Evolutionary conservation across 2,113 vertebrate species (phyloP).

Genomic region (Numenius arquata): DNA sequence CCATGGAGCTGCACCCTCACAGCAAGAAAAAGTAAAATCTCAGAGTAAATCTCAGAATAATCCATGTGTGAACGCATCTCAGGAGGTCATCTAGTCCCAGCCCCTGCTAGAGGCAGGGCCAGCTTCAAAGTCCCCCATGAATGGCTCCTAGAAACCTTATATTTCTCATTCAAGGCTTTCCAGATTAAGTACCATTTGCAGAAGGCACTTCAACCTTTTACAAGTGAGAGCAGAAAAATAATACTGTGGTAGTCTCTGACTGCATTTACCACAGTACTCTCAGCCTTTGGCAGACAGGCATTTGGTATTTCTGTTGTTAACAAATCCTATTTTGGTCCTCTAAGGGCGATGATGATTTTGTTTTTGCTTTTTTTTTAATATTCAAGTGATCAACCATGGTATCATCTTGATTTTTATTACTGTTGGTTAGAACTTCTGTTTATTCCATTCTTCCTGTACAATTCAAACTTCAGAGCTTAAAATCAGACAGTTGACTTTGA

Average conservation of each 20-base stretch:
- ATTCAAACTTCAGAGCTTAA: background rate
- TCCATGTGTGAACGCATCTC: background rate
- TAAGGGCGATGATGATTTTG: background rate
- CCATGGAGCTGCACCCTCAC: background rate
- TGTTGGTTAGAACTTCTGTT: background rate
- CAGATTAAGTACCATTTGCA: background rate
- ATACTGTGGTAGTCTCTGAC: background rate
- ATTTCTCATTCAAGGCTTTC: background rate
- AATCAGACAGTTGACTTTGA: background rate
- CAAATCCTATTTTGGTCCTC: background rate
- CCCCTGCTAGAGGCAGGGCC: background rate
- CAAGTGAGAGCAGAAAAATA: background rate
- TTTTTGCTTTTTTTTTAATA: background rate
- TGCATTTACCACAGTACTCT: background rate
- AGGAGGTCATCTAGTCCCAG: background rate
- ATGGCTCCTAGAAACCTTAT: background rate
- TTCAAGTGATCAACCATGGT: background rate
- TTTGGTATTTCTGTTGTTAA: background rate
- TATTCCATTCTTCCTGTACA: background rate
- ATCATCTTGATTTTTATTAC: background rate
- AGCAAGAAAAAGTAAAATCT: background rate
- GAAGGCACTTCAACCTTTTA: background rate
- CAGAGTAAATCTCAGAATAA: background rate
- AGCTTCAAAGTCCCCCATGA: background rate
- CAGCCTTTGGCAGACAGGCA: background rate